A percentile compares a stretch with the other conserved stretches of the same genome.
Conservation (phyloP, 2,888 invertebrate species). For the Trachelus iudaicus region DNA sequence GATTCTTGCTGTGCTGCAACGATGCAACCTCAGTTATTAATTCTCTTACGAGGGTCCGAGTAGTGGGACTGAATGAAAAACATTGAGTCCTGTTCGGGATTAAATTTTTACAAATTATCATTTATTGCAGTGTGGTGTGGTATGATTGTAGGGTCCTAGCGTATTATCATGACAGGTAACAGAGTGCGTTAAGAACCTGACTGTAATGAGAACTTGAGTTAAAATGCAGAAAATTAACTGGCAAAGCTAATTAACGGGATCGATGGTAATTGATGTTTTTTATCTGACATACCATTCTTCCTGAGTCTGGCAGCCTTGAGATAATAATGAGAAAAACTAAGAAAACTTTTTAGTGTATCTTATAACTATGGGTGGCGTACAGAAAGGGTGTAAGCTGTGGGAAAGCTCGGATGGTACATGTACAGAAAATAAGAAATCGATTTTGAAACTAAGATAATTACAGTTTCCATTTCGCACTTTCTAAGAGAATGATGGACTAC, state of each 20-base stretch:
- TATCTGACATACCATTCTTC: neutral
- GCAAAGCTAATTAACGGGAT: neutral
- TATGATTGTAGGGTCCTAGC: neutral
- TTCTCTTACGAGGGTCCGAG: neutral
- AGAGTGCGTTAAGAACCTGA: neutral
- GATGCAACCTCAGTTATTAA: neutral
- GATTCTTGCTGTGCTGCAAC: no score
- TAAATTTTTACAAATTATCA: neutral
- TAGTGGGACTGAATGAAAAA: neutral
- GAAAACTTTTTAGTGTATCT: neutral
- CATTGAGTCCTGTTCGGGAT: neutral
- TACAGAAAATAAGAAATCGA: neutral
- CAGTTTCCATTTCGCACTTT: neutral
- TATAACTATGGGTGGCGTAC: neutral
- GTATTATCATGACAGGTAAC: neutral
- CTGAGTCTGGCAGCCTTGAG: neutral
- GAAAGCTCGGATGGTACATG: neutral
- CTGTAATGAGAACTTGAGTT: neutral
- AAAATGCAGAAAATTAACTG: neutral
- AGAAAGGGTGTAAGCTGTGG: neutral
- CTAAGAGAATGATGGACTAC: neutral
- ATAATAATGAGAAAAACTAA: neutral
- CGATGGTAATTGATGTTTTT: neutral
- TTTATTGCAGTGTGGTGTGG: neutral
- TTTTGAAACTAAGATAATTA: neutral